These are phyloP conservation scores for Karalla daura DNA, from an alignment of 2,797 vertebrate genomes.

Conservation along the genomic window DNA sequence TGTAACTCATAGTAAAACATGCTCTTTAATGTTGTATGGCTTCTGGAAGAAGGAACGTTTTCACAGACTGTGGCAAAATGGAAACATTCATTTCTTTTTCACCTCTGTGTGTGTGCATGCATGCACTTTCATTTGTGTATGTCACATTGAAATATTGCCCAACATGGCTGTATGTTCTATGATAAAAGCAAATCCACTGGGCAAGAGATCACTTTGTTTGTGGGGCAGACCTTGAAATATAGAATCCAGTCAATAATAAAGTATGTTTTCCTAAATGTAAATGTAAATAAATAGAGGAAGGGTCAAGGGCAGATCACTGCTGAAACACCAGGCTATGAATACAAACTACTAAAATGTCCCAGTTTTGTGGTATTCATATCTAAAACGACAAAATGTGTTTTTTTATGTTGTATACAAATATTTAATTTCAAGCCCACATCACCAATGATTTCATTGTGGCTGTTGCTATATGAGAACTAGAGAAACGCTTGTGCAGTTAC, in stretches of 20 bases:
- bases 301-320: too few relatives aligned
- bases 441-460: too few relatives aligned
- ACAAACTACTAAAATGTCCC: too few relatives aligned
- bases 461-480: too few relatives aligned
- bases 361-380: background rate
- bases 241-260: too few relatives aligned
- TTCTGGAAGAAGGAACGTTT: background rate
- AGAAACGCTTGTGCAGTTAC: too few relatives aligned
- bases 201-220: background rate
- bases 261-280: too few relatives aligned
- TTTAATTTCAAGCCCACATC: too few relatives aligned
- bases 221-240: background rate
- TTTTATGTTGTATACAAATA: accelerated
- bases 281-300: too few relatives aligned
- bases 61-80: background rate
- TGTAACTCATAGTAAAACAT: background rate
- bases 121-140: background rate
- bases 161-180: background rate
- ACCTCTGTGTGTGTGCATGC: too few relatives aligned
- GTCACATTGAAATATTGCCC: background rate
- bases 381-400: too few relatives aligned
- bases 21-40: background rate
- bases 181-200: background rate
- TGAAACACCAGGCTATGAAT: too few relatives aligned
- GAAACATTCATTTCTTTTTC: background rate